Percentiles rank a stretch among this genome's conserved stretches.
Evolutionary conservation across 2,888 invertebrate species (phyloP).

Genomic region (Leucozona laternaria): DNA sequence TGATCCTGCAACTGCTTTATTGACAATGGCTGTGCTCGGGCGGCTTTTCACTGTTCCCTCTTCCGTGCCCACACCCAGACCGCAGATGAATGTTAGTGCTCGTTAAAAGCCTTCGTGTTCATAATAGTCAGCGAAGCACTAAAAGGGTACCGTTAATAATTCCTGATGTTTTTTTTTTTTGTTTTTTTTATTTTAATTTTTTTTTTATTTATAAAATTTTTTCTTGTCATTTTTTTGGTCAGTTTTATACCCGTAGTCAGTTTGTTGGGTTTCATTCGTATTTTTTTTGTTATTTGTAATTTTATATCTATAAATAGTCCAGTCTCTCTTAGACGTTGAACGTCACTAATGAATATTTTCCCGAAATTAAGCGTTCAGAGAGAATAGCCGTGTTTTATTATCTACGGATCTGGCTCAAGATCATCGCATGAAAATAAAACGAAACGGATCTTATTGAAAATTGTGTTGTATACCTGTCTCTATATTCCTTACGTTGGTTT

Average conservation of each 20-base stretch:
- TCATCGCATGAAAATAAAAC: no score
- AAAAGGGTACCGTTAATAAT: slow-evolving; percentile 67
- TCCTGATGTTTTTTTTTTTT: slow-evolving; percentile 32
- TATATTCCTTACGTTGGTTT: no score
- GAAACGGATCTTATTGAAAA: no score
- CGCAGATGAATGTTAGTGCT: slow-evolving; percentile 60
- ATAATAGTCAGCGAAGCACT: slow-evolving; percentile 67
- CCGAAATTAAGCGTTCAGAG: no score
- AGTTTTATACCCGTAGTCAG: slow-evolving; percentile 51
- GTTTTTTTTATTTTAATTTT: slow-evolving; percentile 15
- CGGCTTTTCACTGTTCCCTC: neutral
- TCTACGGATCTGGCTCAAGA: no score
- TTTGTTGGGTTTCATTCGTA: slow-evolving; percentile 1
- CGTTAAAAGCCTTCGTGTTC: slow-evolving; percentile 68
- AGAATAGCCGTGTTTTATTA: no score
- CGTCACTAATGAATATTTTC: no score
- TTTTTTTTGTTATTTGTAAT: slow-evolving; percentile 13
- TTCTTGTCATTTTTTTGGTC: slow-evolving; percentile 50
- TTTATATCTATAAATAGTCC: neutral
- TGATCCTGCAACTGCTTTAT: no score
- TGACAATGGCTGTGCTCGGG: neutral
- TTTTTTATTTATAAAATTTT: slow-evolving; percentile 16
- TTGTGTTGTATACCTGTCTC: no score
- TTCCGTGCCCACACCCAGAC: slow-evolving; percentile 12
- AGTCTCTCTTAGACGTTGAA: neutral